A percentile compares a stretch with the other conserved stretches of the same genome.
phyloP scores from a whole-genome alignment of 1,140 invertebrate species.

The Pseudomyrmex sp. region DNA sequence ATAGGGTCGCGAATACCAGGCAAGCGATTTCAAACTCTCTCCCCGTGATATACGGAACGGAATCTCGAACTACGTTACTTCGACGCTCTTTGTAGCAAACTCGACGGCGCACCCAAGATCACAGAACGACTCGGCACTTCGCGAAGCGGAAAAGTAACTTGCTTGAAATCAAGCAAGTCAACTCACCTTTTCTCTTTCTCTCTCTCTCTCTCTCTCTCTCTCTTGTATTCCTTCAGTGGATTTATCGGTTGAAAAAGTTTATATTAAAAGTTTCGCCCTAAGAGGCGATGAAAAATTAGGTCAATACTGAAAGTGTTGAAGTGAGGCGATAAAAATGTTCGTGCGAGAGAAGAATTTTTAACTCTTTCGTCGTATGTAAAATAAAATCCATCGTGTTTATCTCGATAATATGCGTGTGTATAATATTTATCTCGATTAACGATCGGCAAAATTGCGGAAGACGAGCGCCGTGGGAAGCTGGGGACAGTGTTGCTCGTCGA shows the following conservation, averaged over 20 bases:
- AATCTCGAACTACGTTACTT: slow-evolving; percentile 59
- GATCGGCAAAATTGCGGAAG: slow-evolving; percentile 32
- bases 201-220: neutral
- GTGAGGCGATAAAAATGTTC: neutral
- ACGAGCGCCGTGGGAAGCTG: slow-evolving; percentile 38
- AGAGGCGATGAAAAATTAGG: slow-evolving; percentile 14
- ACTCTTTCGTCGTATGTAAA: too few species aligned
- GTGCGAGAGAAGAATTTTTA: too few species aligned
- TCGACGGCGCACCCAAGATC: slow-evolving; percentile 35
- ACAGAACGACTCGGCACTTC: slow-evolving; percentile 35
- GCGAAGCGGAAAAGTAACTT: slow-evolving; percentile 38
- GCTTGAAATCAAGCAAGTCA: slow-evolving; percentile 35
- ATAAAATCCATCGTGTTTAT: neutral
- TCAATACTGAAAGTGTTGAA: neutral
- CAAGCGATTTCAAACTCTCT: slow-evolving; percentile 54
- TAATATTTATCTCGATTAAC: neutral
- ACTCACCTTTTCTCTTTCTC: slow-evolving; percentile 12
- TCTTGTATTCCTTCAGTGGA: neutral
- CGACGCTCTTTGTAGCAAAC: slow-evolving; percentile 51
- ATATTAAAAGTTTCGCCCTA: neutral
- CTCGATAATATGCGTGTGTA: too few species aligned
- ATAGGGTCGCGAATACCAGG: slow-evolving; percentile 46
- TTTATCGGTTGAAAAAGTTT: slow-evolving; percentile 15
- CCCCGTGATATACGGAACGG: slow-evolving; percentile 41
- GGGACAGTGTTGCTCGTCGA: slow-evolving; percentile 75